Percentiles rank a stretch among this genome's conserved stretches.
Evolutionary conservation across 2,888 invertebrate genomes (phyloP).

Genomic region (Dysmachus trigonus): DNA sequence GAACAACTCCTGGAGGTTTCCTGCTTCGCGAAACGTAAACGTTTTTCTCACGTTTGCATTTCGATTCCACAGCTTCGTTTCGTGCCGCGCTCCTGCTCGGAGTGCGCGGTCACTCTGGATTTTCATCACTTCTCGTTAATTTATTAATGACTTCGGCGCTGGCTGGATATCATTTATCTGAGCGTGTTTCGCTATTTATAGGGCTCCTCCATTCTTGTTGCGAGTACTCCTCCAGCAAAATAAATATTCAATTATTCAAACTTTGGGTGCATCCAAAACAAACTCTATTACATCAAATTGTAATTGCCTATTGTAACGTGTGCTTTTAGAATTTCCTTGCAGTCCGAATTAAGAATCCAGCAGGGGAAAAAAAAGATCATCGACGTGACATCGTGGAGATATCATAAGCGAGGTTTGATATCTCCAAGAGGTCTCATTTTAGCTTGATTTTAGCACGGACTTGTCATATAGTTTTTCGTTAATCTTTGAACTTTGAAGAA

Average conservation of each 20-base stretch:
- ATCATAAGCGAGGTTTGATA: too few species aligned
- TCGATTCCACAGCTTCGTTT: not conserved
- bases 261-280: not conserved
- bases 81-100: not conserved
- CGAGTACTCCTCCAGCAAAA: not conserved
- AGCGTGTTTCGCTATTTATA: not conserved
- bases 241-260: not conserved
- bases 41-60: not conserved
- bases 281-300: not conserved
- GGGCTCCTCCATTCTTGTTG: not conserved
- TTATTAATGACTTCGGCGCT: not conserved
- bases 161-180: not conserved
- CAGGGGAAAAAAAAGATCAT: too few species aligned
- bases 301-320: not conserved
- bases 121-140: not conserved
- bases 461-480: too few species aligned
- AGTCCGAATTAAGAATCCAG: not conserved
- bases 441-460: too few species aligned
- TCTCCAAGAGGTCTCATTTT: too few species aligned
- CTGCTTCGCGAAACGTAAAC: not conserved
- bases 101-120: not conserved
- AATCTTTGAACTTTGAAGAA: too few species aligned
- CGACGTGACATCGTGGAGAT: too few species aligned
- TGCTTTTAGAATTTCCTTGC: not conserved
- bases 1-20: not conserved